A percentile compares a stretch with the other conserved stretches of the same genome.
phyloP scores from a whole-genome alignment of 2,797 vertebrate genomes.

The Lagodon rhomboides region DNA sequence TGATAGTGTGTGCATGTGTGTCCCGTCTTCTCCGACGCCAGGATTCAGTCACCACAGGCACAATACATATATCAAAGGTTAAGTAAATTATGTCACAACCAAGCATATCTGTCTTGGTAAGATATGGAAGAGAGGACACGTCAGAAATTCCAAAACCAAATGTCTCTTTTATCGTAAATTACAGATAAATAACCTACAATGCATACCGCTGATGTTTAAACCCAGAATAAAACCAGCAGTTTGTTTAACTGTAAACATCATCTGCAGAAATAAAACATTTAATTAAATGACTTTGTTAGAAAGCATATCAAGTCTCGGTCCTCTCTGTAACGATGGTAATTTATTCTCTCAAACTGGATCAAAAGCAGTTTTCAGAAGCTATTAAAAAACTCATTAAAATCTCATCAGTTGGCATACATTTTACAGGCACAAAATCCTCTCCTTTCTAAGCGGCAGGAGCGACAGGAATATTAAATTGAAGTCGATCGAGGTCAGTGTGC shows the following conservation, averaged over 20 bases:
- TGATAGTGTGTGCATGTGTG: conserved; percentile 33
- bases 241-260: conserved; percentile 24
- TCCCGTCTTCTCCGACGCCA: conserved; percentile 15
- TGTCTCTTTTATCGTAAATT: neutral
- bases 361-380: conserved; percentile 51
- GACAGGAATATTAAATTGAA: conserved; percentile 33
- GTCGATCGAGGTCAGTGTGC: conserved; percentile 32
- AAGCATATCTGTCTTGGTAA: conserved; percentile 7
- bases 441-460: conserved; percentile 27
- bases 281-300: conserved; percentile 30
- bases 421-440: conserved; percentile 34
- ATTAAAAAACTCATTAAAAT: conserved; percentile 58
- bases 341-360: conserved; percentile 48
- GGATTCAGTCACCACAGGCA: conserved; percentile 13
- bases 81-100: conserved; percentile 16
- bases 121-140: neutral
- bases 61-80: neutral
- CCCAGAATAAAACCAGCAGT: neutral
- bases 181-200: neutral
- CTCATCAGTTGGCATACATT: conserved; percentile 47
- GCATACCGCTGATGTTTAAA: neutral
- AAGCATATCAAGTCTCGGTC: conserved; percentile 6
- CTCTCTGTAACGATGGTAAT: conserved; percentile 13
- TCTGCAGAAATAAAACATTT: neutral
- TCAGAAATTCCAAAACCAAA: neutral